A percentile compares a stretch with the other conserved stretches of the same genome.
phyloP scores from a whole-genome alignment of 2,888 invertebrate genomes.

The Acanthosepion esculentum region DNA sequence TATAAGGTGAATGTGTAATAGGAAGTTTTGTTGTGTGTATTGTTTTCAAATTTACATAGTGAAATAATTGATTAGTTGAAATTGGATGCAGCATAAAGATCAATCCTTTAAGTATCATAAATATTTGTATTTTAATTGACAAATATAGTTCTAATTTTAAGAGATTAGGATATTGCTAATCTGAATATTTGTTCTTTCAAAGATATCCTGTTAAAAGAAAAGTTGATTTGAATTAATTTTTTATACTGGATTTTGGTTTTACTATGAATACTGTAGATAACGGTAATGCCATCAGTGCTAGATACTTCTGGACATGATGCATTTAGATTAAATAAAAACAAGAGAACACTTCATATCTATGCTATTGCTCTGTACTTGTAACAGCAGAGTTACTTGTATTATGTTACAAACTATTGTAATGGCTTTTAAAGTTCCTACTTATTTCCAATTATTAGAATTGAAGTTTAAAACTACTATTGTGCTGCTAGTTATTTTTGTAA shows the following conservation, averaged over 20 bases:
- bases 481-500: not conserved
- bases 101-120: not conserved
- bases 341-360: not conserved
- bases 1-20: not conserved
- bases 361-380: not conserved
- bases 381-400: not conserved
- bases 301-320: not conserved
- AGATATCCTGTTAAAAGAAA: not conserved
- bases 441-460: not conserved
- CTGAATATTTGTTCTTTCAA: not conserved
- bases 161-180: not conserved
- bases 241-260: not conserved
- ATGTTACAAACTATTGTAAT: not conserved
- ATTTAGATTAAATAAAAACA: not conserved
- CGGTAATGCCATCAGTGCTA: not conserved
- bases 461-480: not conserved
- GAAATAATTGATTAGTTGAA: not conserved
- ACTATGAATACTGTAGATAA: not conserved
- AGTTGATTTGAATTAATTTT: not conserved
- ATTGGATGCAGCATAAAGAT: not conserved
- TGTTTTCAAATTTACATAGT: not conserved
- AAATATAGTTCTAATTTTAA: not conserved
- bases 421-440: not conserved
- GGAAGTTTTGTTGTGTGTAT: not conserved
- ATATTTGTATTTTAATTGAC: too few relatives aligned